Evolutionary conservation across 2,888 invertebrate species (phyloP), one percentile per base, ranked within the genome.

Genomic region (Melieria crassipennis): DNA sequence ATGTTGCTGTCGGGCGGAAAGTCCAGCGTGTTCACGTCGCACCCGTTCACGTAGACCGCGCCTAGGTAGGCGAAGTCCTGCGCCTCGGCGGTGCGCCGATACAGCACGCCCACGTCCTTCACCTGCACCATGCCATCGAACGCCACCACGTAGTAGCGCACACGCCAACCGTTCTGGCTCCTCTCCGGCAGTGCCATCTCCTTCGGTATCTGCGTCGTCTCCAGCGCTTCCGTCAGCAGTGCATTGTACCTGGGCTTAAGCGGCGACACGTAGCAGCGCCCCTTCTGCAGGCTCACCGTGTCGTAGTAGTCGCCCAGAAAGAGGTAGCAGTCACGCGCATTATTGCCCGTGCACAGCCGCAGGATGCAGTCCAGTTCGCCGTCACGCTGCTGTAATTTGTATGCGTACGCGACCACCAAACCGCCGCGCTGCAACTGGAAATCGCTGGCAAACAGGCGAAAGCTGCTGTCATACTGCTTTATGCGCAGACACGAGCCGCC

Each of bases 401-500:
- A 85, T 9, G 85, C 85, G 73, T 84, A 86, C 7, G 83, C 81
- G 67, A 85, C 78, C 0, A 87, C 78, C 4, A 87, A 73, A 1
- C 83, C 79, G 16, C 82, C 81, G 13, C 78, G 74, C 4, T 69
- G 43, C 4, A 85, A 68, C 16, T 75, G 48, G 57, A 85, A 84
- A n/a, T 87, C 82, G 4, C 84, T 82, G 42, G 80, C 76, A 56
- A 87, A 85, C 5, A 87, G 58, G 1, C 86, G 82, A 71, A 85
- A 84, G 45, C 81, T 79, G 5, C 88, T 88, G 0, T 87, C 83
- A 3, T 87, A 88, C 66, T 82, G 79, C 11, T 87, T 79, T 0
- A 91, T 79, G 70, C 85, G 86, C 2, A 90, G 80, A 56, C 89
- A 89, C 1, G 88, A 85, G 43, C 91, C 90, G 13, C 91, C 90